phyloP scores from a whole-genome alignment of 2,113 vertebrate species.

The Ptilonorhynchus violaceus region DNA sequence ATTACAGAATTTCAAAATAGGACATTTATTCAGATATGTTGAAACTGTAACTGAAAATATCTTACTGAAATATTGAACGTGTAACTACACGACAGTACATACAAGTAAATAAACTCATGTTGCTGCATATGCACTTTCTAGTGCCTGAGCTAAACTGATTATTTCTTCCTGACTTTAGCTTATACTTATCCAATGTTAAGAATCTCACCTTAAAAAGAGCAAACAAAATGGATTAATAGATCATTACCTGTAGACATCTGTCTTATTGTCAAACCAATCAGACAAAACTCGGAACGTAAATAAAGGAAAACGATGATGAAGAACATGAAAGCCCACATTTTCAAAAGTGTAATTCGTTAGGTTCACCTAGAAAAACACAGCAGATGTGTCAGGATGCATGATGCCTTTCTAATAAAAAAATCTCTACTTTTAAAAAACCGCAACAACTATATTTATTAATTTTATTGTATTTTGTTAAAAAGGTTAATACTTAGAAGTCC shows the following conservation, averaged over 20 bases:
- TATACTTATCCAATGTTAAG: neutral
- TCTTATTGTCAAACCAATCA: slow-evolving; percentile 96
- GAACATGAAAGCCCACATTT: slow-evolving; percentile 95
- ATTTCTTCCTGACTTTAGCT: neutral
- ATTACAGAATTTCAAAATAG: neutral
- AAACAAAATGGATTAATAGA: neutral
- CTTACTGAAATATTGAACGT: neutral
- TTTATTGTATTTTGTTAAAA: neutral
- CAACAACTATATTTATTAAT: neutral
- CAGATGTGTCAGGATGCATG: neutral
- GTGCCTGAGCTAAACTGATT: neutral
- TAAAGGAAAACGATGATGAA: slow-evolving; percentile 93
- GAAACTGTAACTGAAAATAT: neutral
- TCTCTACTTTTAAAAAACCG: neutral
- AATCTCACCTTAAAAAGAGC: neutral
- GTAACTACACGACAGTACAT: neutral
- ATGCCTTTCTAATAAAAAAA: neutral
- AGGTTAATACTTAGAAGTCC: neutral
- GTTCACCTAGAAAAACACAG: slow-evolving; percentile 79
- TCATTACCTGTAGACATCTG: slow-evolving; percentile 89
- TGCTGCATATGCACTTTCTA: neutral
- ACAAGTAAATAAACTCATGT: neutral
- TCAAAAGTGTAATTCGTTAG: slow-evolving; percentile 95
- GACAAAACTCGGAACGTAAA: slow-evolving; percentile 90
- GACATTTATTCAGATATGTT: neutral